Percentiles rank a stretch among this genome's conserved stretches.
Evolutionary conservation across 2,888 invertebrate species (phyloP).

Genomic region (Hirtodrosophila cameraria): DNA sequence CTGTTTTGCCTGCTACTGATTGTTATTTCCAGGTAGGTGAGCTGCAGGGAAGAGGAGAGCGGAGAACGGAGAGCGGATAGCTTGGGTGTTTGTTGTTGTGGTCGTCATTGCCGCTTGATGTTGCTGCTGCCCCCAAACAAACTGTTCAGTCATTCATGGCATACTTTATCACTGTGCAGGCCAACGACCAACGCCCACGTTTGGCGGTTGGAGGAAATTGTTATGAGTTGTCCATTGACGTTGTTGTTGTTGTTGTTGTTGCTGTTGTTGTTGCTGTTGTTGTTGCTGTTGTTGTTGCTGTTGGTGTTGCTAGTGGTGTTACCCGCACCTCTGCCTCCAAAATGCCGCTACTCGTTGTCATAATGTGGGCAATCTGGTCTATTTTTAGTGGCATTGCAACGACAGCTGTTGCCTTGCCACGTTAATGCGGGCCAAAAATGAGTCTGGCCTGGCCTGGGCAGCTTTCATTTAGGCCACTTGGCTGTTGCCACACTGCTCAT

Average conservation of each 20-base stretch:
- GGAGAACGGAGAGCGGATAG: neutral
- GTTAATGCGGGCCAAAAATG: conserved; percentile 33
- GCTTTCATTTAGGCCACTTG: conserved; percentile 46
- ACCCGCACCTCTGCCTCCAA: conserved; percentile 32
- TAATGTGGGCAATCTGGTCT: conserved; percentile 78
- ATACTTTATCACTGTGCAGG: conserved; percentile 64
- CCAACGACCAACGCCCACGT: conserved; percentile 17
- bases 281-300: too few species aligned
- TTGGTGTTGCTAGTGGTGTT: conserved; percentile 8
- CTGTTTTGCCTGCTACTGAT: conserved; percentile 49
- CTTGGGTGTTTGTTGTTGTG: conserved; percentile 17
- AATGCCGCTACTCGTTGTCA: conserved; percentile 45
- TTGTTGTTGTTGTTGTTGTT: neutral
- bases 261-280: conserved; percentile 11
- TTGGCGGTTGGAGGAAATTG: conserved; percentile 52
- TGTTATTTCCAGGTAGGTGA: conserved; percentile 43
- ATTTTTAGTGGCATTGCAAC: conserved; percentile 64
- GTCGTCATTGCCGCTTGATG: conserved; percentile 44
- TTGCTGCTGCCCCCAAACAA: conserved; percentile 38
- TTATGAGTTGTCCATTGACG: conserved; percentile 50
- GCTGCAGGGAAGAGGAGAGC: neutral
- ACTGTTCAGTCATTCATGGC: conserved; percentile 77
- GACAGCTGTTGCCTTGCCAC: conserved; percentile 48
- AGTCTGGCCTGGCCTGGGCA: conserved; percentile 4
- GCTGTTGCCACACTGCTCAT: conserved; percentile 21